phyloP scores from a whole-genome alignment of 2,113 vertebrate species.

The Chrysemys picta region DNA sequence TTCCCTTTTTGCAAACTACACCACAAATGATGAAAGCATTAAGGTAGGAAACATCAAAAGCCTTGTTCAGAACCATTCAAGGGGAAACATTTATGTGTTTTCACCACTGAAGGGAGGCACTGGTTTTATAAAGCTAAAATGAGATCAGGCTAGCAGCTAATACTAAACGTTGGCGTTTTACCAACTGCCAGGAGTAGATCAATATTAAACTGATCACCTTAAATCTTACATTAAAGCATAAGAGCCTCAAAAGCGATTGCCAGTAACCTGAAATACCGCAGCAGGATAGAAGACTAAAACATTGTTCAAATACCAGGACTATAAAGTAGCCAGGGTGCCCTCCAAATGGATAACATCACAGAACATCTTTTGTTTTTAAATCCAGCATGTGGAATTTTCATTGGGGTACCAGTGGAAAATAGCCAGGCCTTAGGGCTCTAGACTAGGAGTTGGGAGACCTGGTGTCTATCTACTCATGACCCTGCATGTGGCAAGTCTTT shows the following conservation, averaged over 20 bases:
- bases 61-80: slow-evolving; percentile 12
- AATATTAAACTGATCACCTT: slow-evolving; percentile 51
- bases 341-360: neutral
- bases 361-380: rapidly evolving
- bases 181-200: slow-evolving; percentile 49
- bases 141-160: slow-evolving; percentile 43
- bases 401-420: neutral
- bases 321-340: slow-evolving; percentile 1
- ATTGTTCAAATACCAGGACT: slow-evolving; percentile 17
- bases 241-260: neutral
- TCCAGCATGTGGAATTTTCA: rapidly evolving
- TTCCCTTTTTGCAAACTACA: slow-evolving; percentile 5
- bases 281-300: neutral
- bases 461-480: neutral
- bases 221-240: neutral
- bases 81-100: slow-evolving; percentile 48
- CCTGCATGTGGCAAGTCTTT: neutral
- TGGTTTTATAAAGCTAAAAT: slow-evolving; percentile 59
- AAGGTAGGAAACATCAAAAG: slow-evolving; percentile 42
- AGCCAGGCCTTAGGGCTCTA: rapidly evolving
- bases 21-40: slow-evolving; percentile 13
- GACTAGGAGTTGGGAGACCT: neutral
- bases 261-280: neutral
- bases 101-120: slow-evolving; percentile 26
- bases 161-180: slow-evolving; percentile 7